These are phyloP conservation scores for Tyto alba DNA, from an alignment of 2,113 vertebrate species.

Conservation along the genomic window DNA sequence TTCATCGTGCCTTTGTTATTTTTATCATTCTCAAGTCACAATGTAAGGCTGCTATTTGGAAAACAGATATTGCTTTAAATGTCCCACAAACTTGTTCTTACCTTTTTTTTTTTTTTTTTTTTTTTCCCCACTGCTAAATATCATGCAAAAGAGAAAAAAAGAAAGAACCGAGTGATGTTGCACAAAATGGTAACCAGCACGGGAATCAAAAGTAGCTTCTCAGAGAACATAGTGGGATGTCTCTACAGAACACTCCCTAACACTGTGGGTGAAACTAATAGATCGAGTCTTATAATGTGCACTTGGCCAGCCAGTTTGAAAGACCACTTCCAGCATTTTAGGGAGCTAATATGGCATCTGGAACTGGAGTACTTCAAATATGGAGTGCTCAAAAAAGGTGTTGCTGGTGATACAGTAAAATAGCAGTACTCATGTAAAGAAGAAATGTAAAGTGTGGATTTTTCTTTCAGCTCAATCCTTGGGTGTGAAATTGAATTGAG, in stretches of 20 bases:
- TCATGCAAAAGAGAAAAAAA: background rate
- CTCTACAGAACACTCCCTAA: background rate
- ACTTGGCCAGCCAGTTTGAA: background rate
- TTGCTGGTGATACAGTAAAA: background rate
- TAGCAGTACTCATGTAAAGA: background rate
- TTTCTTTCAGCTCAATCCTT: constrained; percentile 37
- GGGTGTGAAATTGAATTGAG: constrained; percentile 62
- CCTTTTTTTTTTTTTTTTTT: background rate
- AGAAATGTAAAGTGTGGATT: constrained; percentile 22
- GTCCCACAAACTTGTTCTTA: background rate
- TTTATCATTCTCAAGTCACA: background rate
- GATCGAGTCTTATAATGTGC: background rate
- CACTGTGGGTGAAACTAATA: background rate
- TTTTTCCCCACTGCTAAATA: background rate
- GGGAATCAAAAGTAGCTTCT: background rate
- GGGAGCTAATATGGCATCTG: background rate
- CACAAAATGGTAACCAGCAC: background rate
- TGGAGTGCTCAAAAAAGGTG: background rate
- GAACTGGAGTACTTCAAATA: background rate
- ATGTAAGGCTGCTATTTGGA: background rate
- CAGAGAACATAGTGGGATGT: background rate
- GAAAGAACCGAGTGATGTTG: background rate
- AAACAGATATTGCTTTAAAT: background rate
- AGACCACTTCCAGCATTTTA: background rate
- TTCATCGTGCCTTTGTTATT: background rate